Evolutionary conservation across 2,797 vertebrate genomes (phyloP), one percentile per base, ranked within the genome.

Genomic region (Gallinago solitaria): DNA sequence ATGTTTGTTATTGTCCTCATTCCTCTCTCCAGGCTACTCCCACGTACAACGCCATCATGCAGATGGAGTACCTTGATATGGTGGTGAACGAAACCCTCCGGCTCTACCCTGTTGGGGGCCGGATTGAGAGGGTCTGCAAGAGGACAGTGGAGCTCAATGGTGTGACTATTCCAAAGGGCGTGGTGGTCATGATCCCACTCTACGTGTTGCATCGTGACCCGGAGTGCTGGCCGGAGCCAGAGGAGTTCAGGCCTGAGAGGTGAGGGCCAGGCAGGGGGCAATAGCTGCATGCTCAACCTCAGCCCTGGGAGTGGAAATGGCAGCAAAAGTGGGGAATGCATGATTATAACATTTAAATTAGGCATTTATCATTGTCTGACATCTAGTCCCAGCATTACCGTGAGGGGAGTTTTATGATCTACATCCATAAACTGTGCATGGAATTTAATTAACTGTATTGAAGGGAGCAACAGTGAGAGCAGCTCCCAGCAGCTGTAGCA

Each of bases 51-150:
- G 6, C 91, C 2, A 13, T 99, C 94, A 97, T 93, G 87, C 97
- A 98, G 84, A 98, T 98, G 98, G 98, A 99, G 9, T 98, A 98
- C 89, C 96, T 99, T 1, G 98, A 98, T 16, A 95, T 97, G 54
- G 97, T 97, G 37, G 87, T 98, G 92, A 98, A 96, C 0, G 98
- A 98, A 94, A 96, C 97, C 17, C 97, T 99, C 12, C 59, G 97
- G 9, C 45, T 98, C 39, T 98, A 92, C 63, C 98, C 98, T 10
- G 84, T 0, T 0, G 96, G 69, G 5, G 5, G 87, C 4, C 83
- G 97, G 15, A 33, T 98, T 12, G 97, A 98, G 32, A 98, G 98
- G 10, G 93, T 98, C 68, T 98, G 98, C 89, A 98, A 98, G 97
- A 94, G 98, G 39, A 96, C 97, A 0, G 92, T 98, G 71, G 98